Evolutionary conservation across 2,888 invertebrate genomes (phyloP).

Genomic region (Himalopsyche anomala): DNA sequence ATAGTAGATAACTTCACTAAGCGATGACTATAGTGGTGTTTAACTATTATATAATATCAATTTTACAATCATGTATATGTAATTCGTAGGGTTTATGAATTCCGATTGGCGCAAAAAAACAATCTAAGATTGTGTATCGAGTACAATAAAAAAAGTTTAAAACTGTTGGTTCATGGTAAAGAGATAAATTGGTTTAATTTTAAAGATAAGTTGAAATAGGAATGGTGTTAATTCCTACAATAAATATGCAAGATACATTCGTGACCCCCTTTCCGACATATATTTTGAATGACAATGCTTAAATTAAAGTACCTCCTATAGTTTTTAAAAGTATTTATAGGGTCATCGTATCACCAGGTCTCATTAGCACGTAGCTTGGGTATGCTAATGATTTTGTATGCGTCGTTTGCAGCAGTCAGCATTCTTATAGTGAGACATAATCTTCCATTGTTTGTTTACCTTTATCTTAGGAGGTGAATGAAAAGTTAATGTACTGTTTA

Average conservation of each 20-base stretch:
- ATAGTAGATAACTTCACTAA: too few relatives aligned
- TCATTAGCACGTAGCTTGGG: background rate
- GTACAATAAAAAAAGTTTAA: too few relatives aligned
- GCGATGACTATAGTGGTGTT: too few relatives aligned
- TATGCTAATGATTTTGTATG: background rate
- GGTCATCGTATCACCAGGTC: background rate
- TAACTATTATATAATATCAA: too few relatives aligned
- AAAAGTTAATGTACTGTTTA: background rate
- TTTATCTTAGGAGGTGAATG: background rate
- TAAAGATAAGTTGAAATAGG: too few relatives aligned
- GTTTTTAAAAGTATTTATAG: background rate
- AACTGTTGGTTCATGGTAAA: too few relatives aligned
- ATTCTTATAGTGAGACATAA: background rate
- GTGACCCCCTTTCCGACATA: background rate
- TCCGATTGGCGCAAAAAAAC: too few relatives aligned
- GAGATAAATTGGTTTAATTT: too few relatives aligned
- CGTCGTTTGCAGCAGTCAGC: background rate
- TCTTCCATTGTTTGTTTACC: conserved; percentile 11
- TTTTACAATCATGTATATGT: too few relatives aligned
- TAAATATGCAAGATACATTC: background rate
- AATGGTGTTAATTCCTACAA: too few relatives aligned
- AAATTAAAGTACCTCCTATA: background rate
- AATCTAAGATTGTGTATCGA: too few relatives aligned
- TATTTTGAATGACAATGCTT: background rate
- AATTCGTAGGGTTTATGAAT: too few relatives aligned